These are phyloP conservation scores for Neotragus moschatus DNA, from an alignment of 2,113 vertebrate genomes.

Conservation along the genomic window DNA sequence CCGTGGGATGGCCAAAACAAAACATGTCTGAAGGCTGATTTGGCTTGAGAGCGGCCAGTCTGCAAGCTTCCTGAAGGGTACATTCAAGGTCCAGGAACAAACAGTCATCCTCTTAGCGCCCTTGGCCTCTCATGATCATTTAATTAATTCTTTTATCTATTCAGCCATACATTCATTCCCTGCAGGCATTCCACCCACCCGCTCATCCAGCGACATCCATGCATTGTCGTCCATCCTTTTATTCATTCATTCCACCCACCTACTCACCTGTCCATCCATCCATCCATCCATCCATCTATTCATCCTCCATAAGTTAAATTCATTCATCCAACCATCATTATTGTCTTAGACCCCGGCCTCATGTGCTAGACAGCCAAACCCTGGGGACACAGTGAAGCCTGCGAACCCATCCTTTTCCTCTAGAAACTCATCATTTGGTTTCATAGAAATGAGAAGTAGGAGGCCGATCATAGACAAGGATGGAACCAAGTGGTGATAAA, in stretches of 20 bases:
- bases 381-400: background rate
- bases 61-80: background rate
- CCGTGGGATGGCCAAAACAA: background rate
- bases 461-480: background rate
- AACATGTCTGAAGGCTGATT: background rate
- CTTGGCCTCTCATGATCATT: background rate
- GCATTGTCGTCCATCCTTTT: background rate
- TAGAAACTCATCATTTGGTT: background rate
- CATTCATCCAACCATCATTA: background rate
- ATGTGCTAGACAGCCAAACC: background rate
- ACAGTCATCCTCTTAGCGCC: no score
- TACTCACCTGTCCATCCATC: no score
- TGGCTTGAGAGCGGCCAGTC: background rate
- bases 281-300: background rate
- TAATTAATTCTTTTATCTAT: background rate
- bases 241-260: no score
- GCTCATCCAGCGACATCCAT: background rate
- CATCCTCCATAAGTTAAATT: no score
- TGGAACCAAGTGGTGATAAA: background rate
- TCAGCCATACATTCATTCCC: background rate
- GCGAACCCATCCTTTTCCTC: background rate
- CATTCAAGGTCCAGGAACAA: background rate
- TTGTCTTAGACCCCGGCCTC: background rate
- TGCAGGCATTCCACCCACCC: background rate
- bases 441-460: background rate